Evolutionary conservation across 2,113 vertebrate genomes (phyloP).

Genomic region (Cranoglanis bouderius): DNA sequence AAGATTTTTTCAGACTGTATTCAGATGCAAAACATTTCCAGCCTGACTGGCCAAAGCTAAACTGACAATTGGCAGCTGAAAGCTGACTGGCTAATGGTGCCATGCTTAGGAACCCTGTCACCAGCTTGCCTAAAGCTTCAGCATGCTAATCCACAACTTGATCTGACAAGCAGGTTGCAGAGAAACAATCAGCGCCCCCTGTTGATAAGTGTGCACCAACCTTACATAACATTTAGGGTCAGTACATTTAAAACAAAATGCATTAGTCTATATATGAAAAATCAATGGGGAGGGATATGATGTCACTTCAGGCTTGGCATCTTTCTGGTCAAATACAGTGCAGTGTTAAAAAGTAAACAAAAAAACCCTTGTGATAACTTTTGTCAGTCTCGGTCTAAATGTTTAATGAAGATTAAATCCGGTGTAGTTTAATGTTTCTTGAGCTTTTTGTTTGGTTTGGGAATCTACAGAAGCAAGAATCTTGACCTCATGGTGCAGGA

Average conservation of each 20-base stretch:
- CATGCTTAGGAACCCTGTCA: neutral
- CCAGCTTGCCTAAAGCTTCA: neutral
- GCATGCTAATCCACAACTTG: neutral
- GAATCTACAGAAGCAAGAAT: neutral
- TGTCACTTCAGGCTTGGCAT: neutral
- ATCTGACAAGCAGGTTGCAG: neutral
- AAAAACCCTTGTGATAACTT: neutral
- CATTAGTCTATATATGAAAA: neutral
- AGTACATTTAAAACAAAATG: neutral
- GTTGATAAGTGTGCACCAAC: neutral
- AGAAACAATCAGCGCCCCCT: neutral
- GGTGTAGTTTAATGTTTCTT: neutral
- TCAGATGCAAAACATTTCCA: neutral
- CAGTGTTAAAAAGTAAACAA: neutral
- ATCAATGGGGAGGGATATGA: neutral
- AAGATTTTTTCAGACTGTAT: neutral
- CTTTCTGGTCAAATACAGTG: neutral
- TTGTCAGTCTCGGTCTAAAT: neutral
- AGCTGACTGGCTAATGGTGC: neutral
- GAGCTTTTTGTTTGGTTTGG: neutral
- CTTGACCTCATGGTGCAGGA: neutral
- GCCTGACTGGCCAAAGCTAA: neutral
- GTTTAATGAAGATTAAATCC: neutral
- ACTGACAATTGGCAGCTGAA: neutral
- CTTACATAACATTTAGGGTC: neutral